Conservation (phyloP, 2,113 vertebrate genomes). For the Anser brachyrhynchus region DNA sequence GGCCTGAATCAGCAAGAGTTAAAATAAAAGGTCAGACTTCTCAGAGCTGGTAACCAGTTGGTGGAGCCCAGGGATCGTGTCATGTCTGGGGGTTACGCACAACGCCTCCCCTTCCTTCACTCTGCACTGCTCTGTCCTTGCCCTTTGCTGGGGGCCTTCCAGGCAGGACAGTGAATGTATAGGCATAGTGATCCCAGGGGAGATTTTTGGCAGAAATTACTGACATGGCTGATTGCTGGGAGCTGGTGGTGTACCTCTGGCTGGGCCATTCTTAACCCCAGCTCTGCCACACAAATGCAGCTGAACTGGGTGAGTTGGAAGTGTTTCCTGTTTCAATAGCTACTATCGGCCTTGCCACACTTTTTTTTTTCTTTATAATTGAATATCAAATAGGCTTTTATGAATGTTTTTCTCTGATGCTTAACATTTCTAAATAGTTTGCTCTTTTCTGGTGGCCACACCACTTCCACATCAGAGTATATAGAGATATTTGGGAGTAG, state of each 20-base stretch:
- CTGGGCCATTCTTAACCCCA: background rate
- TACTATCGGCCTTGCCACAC: background rate
- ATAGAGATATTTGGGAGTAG: background rate
- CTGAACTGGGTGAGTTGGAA: background rate
- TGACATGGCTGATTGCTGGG: background rate
- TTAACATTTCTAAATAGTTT: background rate
- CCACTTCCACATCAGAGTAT: background rate
- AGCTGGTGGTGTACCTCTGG: background rate
- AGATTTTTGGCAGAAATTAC: background rate
- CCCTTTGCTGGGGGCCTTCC: background rate
- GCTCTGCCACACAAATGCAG: background rate
- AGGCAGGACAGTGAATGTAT: background rate
- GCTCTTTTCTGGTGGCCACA: background rate
- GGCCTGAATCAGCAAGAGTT: background rate
- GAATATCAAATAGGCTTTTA: background rate
- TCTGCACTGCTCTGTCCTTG: no score
- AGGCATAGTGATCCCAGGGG: background rate
- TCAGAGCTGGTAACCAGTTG: background rate
- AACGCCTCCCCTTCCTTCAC: background rate
- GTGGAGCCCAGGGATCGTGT: constrained; percentile 7
- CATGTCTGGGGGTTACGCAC: background rate
- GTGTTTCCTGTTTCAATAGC: background rate
- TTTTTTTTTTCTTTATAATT: background rate
- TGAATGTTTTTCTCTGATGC: background rate
- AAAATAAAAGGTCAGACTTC: background rate